These are phyloP conservation scores for Sparus aurata DNA, from an alignment of 2,797 vertebrate species.

Conservation along the genomic window DNA sequence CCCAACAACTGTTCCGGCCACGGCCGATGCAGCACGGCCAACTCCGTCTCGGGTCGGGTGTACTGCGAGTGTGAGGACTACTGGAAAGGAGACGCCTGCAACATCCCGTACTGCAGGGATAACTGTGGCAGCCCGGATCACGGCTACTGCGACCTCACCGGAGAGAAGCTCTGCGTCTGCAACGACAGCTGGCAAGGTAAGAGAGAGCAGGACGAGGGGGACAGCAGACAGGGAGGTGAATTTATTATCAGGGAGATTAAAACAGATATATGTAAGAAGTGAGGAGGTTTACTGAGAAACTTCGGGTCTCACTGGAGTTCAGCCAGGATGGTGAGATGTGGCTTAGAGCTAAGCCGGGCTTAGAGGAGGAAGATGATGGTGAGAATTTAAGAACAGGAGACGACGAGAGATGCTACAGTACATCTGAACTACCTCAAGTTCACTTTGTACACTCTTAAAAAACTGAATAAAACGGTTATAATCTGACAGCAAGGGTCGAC, in stretches of 20 bases:
- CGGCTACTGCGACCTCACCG: conserved; percentile 95
- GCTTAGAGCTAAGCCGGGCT: neutral
- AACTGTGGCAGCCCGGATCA: conserved; percentile 95
- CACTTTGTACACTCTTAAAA: too few species aligned
- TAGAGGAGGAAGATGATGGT: neutral
- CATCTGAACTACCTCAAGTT: neutral
- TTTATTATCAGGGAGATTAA: conserved; percentile 4
- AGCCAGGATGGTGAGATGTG: neutral
- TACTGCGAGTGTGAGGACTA: conserved; percentile 96
- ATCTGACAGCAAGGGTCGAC: too few species aligned
- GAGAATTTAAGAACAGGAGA: neutral
- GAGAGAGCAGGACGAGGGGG: conserved; percentile 9
- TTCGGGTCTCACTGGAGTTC: neutral
- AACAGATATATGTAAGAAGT: neutral
- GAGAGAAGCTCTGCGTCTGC: conserved; percentile 95
- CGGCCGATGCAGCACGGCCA: conserved; percentile 91
- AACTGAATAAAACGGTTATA: too few species aligned
- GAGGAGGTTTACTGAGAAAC: neutral
- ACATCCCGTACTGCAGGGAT: conserved; percentile 93
- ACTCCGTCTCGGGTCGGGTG: conserved; percentile 86
- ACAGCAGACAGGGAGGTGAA: neutral
- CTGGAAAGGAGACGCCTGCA: conserved; percentile 97
- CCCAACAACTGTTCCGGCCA: conserved; percentile 97
- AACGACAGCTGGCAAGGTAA: conserved; percentile 97
- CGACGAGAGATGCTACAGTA: neutral